These are phyloP conservation scores for Paratilapia polleni DNA, from an alignment of 2,113 vertebrate genomes.

Conservation along the genomic window DNA sequence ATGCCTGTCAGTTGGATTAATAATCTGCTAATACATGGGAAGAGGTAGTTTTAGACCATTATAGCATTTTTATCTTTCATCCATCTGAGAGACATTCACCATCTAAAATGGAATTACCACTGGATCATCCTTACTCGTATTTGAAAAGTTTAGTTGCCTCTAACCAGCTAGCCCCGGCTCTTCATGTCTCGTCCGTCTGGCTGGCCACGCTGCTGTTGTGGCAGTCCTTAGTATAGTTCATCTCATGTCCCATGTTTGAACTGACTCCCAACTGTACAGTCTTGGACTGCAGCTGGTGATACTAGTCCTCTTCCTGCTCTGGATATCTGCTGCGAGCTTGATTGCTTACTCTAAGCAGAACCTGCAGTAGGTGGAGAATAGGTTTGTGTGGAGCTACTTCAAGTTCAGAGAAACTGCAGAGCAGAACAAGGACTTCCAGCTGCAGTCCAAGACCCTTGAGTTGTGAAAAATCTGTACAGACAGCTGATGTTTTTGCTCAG, in stretches of 20 bases:
- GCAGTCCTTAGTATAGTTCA: neutral
- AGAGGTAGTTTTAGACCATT: too few relatives aligned
- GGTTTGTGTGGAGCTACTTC: too few relatives aligned
- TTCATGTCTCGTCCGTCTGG: neutral
- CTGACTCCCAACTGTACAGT: neutral
- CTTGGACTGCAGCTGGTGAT: neutral
- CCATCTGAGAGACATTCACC: too few relatives aligned
- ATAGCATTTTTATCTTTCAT: too few relatives aligned
- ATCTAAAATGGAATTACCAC: neutral
- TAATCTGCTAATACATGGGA: too few relatives aligned
- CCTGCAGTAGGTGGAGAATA: too few relatives aligned
- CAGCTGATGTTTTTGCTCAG: neutral
- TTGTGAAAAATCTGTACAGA: neutral
- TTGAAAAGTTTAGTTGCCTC: neutral
- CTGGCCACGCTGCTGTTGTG: neutral
- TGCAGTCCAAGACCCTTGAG: too few relatives aligned
- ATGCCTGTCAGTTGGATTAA: too few relatives aligned
- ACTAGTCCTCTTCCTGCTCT: neutral
- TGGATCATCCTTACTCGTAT: neutral
- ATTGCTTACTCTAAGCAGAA: too few relatives aligned
- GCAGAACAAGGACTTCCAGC: too few relatives aligned
- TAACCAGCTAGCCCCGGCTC: neutral
- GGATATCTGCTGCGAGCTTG: neutral
- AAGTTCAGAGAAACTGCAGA: too few relatives aligned
- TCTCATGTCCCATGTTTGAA: neutral